A percentile compares a stretch with the other conserved stretches of the same genome.
phyloP scores from a whole-genome alignment of 2,888 invertebrate species.

The Sisyra terminalis region DNA sequence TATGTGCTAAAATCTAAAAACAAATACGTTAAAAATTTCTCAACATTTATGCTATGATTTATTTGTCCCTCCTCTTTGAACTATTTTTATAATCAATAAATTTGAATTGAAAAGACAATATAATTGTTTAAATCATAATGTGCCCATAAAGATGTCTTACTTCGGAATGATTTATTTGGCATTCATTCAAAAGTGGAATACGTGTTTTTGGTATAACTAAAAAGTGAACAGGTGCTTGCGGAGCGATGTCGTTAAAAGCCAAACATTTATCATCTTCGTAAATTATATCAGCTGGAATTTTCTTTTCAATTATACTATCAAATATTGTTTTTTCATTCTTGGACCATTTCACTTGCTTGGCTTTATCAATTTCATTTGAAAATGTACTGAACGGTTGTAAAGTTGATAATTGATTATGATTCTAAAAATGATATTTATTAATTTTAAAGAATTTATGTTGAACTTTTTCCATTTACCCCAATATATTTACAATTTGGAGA shows the following conservation, averaged over 20 bases:
- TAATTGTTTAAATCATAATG: no score
- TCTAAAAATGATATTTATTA: no score
- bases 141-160: no score
- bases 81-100: no score
- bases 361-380: constrained; percentile 21
- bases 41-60: no score
- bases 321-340: constrained; percentile 42
- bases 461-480: no score
- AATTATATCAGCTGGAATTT: constrained; percentile 66
- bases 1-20: constrained; percentile 49
- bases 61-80: no score
- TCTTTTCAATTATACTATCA: constrained; percentile 58
- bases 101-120: no score
- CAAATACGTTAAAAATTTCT: background rate
- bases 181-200: constrained; percentile 46
- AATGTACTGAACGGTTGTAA: no score
- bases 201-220: constrained; percentile 65
- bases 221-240: constrained; percentile 74
- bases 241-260: constrained; percentile 64
- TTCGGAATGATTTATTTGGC: constrained; percentile 16
- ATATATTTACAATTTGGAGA: no score
- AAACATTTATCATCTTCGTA: constrained; percentile 67
- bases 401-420: no score
- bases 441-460: no score
- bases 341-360: constrained; percentile 17